phyloP scores from a whole-genome alignment of 1,140 invertebrate genomes.

The Anoplophora glabripennis region DNA sequence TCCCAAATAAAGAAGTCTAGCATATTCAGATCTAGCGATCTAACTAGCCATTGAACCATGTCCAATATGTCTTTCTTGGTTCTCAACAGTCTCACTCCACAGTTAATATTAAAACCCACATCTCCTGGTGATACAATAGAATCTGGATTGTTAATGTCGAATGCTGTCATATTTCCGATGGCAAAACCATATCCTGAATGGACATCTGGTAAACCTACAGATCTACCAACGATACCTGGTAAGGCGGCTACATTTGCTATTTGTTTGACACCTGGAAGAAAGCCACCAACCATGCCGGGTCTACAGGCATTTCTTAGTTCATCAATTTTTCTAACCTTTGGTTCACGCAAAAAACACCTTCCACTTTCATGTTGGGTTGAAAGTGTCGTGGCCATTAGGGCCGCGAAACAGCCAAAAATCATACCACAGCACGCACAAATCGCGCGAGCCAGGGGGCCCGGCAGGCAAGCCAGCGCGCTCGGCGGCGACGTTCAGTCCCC shows the following conservation, averaged over 20 bases:
- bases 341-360: conserved; percentile 98
- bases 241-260: conserved; percentile 99
- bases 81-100: conserved; percentile 65
- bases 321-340: conserved; percentile 84
- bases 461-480: too few relatives aligned
- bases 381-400: too few relatives aligned
- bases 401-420: too few relatives aligned
- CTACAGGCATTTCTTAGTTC: conserved; percentile 89
- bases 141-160: conserved; percentile 90
- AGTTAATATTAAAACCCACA: conserved; percentile 33
- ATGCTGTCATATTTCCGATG: conserved; percentile 99
- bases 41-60: too few relatives aligned
- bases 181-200: conserved; percentile 99
- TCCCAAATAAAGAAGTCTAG: too few relatives aligned
- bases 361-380: conserved; percentile 99
- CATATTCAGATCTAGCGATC: too few relatives aligned
- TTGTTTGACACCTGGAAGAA: conserved; percentile 98
- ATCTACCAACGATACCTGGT: conserved; percentile 91
- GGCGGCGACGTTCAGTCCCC: too few relatives aligned
- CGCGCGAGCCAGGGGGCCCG: too few relatives aligned
- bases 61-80: too few relatives aligned
- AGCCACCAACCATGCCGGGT: conserved; percentile 88
- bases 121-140: conserved; percentile 91
- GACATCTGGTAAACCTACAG: conserved; percentile 93
- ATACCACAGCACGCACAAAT: too few relatives aligned